Evolutionary conservation across 37 sponge, comb jelly and placozoan species (phyloP).

Genomic region (Lycopodina hypogea): DNA sequence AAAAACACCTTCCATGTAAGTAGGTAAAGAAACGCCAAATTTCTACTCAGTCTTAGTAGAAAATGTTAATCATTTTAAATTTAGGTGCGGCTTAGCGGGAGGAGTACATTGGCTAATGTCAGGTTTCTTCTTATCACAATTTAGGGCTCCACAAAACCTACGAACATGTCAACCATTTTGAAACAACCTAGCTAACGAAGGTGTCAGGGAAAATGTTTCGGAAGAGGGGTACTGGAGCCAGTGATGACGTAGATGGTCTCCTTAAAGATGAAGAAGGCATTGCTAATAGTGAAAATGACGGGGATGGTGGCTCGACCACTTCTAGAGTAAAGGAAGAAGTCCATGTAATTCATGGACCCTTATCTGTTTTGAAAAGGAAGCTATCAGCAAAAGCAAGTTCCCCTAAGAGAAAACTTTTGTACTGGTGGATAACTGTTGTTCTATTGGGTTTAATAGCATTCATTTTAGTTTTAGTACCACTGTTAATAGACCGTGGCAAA

Average conservation of each 20-base stretch:
- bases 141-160: no score
- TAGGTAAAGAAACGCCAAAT: no score
- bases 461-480: slow-evolving; percentile 20
- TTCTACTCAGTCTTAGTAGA: no score
- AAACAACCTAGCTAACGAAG: no score
- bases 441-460: slow-evolving; percentile 25
- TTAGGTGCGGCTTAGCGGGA: no score
- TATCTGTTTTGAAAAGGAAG: neutral
- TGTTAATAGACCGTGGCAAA: neutral
- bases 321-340: slow-evolving; percentile 16
- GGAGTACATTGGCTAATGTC: no score
- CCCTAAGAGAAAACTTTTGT: slow-evolving; percentile 2
- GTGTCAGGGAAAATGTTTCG: no score
- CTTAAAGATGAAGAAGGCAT: slow-evolving; percentile 3
- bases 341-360: slow-evolving; percentile 4
- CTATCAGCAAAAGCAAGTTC: neutral
- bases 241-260: neutral
- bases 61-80: no score
- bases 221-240: neutral
- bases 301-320: neutral
- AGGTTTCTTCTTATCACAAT: no score
- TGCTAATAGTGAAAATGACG: neutral
- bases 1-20: no score
- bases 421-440: slow-evolving; percentile 39
- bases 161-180: no score